Conservation (phyloP, 2,888 invertebrate species). For the Amphipyra tragopoginis region DNA sequence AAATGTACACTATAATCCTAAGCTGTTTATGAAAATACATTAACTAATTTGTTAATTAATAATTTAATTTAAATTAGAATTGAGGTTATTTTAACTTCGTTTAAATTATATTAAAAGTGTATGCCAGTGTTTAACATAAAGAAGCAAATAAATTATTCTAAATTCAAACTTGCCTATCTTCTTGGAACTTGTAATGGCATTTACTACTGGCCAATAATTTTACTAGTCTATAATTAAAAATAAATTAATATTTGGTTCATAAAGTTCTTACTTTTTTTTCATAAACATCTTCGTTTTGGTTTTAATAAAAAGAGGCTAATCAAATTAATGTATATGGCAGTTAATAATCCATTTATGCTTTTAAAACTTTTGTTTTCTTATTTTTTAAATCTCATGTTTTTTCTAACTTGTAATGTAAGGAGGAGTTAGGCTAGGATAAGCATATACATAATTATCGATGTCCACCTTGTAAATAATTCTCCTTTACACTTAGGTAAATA, state of each 20-base stretch:
- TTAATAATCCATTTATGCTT: conserved; percentile 40
- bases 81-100: background rate
- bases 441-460: conserved; percentile 78
- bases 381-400: conserved; percentile 54
- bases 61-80: conserved; percentile 2
- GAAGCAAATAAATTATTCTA: conserved; percentile 10
- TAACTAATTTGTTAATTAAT: conserved; percentile 13
- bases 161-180: conserved; percentile 24
- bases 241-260: conserved; percentile 1
- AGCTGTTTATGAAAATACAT: conserved; percentile 37
- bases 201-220: conserved; percentile 27
- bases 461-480: conserved; percentile 89
- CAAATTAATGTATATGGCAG: conserved; percentile 33
- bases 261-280: conserved; percentile 3
- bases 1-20: conserved; percentile 53
- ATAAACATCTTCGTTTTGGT: conserved; percentile 21
- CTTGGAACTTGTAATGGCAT: conserved; percentile 7
- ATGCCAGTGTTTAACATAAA: conserved; percentile 15
- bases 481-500: conserved; percentile 89
- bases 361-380: conserved; percentile 28
- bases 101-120: conserved; percentile 1
- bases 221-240: conserved; percentile 20
- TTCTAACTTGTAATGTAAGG: conserved; percentile 59
- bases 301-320: conserved; percentile 53
- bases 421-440: conserved; percentile 76